Evolutionary conservation across 2,113 vertebrate genomes (phyloP), one percentile per base, ranked within the genome.

Genomic region (Leptobrachium ailaonicum): DNA sequence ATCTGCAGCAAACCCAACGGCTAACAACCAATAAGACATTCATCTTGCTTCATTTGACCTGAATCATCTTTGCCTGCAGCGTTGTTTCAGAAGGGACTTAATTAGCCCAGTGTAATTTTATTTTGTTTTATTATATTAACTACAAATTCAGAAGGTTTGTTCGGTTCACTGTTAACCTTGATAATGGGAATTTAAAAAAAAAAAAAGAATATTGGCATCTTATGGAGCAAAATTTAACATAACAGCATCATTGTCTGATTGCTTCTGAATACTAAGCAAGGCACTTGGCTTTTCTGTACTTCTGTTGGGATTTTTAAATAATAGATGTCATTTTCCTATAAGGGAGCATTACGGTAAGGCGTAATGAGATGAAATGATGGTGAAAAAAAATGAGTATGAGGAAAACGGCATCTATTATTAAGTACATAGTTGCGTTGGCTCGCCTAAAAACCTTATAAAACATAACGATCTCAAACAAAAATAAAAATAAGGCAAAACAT

Each of bases 271-370:
- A 80, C 6, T 45, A 75, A 80, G 68, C 67, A 71, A 41, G 20
- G 42, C 54, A 77, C 73, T 80, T 82, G 44, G 66, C 82, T 71
- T 77, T 40, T 53, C 68, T 56, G 77, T 11, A 75, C 80, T 89
- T 90, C 83, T 85, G 43, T 11, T 67, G 77, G 66, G 75, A 83
- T 76, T 77, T 84, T 86, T 86, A 84, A 91, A 86, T 88, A 88
- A 88, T 86, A 80, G 32, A 87, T 84, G 45, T 4, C 10, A 69
- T 82, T 87, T 89, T 85, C 73, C 66, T 86, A 82, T 72, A 83
- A 82, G 47, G 67, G 4, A 76, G 87, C 82, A 68, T 45, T 82
- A 69, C 79, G 85, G 71, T 85, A 83, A 87, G 8, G 53, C 13
- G 63, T 77, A 82, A 86, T 85, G 78, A 77, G 73, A 88, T 10